Base-by-base conservation (phyloP, 1,140 invertebrate species). In the Atta cephalotes region DNA sequence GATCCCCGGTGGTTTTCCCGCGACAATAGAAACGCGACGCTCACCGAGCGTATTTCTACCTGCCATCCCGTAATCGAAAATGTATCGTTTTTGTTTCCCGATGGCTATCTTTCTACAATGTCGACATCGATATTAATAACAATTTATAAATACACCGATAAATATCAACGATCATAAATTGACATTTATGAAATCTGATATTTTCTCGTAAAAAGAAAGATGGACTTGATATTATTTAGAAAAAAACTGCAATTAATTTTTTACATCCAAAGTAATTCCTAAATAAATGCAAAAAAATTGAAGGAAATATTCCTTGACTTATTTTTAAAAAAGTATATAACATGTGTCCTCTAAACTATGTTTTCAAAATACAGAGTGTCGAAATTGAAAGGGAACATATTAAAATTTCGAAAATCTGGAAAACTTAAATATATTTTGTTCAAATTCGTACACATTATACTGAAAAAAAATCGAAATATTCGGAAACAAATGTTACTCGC, bases 21-120 rank as follows among this genome's bases (percentile, higher is more conserved):
- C 31, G 76, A 78, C 58, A 39, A 39, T 14, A 39, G 53, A 72
- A 49, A 82, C 35, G 63, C 49, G 56, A 82, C 51, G 10, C 53
- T 14, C 18, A 60, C 39, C 25, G 56, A 35, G 12, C 14, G 63
- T 18, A 62, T 58, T 21, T 21, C 56, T 14, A 21, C 7, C 39
- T 49, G 25, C 31, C 31, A 18, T 10, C 45, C 18, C 49, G 45
- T 45, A 45, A 84, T 74, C 80, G 70, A 74, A 62, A 84, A 51
- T 74, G 31, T 25, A 60, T 28, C 25, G 25, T 49, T 53, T 74
- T 18, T 31, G 28, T 16, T 51, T 4, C 28, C 12, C 80, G 56
- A 51, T 3, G 39, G 14, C 70, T 25, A 31, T 62, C 6, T 14
- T 74, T 62, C 25, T 53, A 31, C 53, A 31, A 56, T 5, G 14